Conservation (phyloP, 2,888 invertebrate genomes). For the Acanthacorydalis orientalis region DNA sequence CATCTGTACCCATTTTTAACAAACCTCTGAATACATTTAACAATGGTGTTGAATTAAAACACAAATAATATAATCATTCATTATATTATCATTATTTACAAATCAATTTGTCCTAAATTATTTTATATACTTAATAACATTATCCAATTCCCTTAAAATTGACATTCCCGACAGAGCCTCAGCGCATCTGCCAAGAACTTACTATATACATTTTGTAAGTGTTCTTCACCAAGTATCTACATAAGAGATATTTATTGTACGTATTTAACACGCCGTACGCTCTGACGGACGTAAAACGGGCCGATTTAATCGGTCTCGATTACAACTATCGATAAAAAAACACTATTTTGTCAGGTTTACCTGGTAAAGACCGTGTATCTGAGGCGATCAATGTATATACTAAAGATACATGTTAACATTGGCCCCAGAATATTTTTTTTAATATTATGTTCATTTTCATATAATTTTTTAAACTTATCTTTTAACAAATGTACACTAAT, state of each 20-base stretch:
- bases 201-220: not conserved
- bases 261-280: not conserved
- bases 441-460: not conserved
- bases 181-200: not conserved
- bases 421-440: conserved; percentile 19
- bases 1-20: too few relatives aligned
- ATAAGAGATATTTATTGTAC: not conserved
- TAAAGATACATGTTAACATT: conserved; percentile 23
- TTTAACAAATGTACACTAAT: conserved; percentile 6
- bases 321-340: too few relatives aligned
- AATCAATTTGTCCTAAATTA: conserved; percentile 23
- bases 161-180: conserved; percentile 2
- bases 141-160: conserved; percentile 8
- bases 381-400: conserved; percentile 21
- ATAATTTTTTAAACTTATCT: conserved; percentile 3
- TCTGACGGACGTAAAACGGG: not conserved
- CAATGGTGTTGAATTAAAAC: not conserved
- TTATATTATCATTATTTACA: conserved; percentile 23
- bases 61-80: not conserved
- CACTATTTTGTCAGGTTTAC: not conserved
- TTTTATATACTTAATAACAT: conserved; percentile 5
- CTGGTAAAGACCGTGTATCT: conserved; percentile 10
- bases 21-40: too few relatives aligned
- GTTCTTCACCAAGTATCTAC: not conserved
- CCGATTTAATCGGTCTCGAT: not conserved